Evolutionary conservation across 2,888 invertebrate genomes (phyloP), one percentile per base, ranked within the genome.

Genomic region (Germaria angustata): DNA sequence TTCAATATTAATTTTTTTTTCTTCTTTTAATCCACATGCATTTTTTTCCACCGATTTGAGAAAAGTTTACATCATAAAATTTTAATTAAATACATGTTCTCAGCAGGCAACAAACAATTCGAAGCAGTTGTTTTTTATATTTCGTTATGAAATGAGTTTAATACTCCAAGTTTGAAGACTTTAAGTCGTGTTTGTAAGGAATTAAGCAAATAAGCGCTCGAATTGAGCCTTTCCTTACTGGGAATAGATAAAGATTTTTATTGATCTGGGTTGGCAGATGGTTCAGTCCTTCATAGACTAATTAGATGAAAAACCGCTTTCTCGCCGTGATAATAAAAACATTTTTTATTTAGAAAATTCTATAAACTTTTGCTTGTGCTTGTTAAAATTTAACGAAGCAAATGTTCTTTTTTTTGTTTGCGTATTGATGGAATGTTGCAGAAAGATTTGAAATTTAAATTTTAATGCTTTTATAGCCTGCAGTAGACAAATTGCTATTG

Each of bases 71-170:
- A 77, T 81, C 72, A 61, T 77, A 81, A 72, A 81, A 61, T 55
- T 77, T 81, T 77, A 77, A 63, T 77, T 77, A 81, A 81, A 68
- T 49, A 63, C 77, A 77, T 81, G 72, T 71, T 76, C 80, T 20
- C 76, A 72, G 68, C 72, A 77, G 66, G 77, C 46, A 39, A 39
- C 41, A 44, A 51, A 51, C 61, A 66, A 28, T 3, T 41, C n/a
- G 39, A 17, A 0, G 13, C 39, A 28, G 6, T 28, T 15, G 17
- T 15, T 53, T 41, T 41, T n/a, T 15, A 24, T 49, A 6, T 57
- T 2, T 44, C 20, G 17, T 51, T 15, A 20, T 9, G n/a, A 32
- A 13, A 69, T 22, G 6, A n/a, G n/a, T n/a, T 1, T 9, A n/a
- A 24, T 53, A 22, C 13, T 32, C 1, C 6, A 39, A 59, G 8